Evolutionary conservation across 92 coral and sea anemone species (phyloP), one percentile per base, ranked within the genome.

Genomic region (Porites cylindrica): DNA sequence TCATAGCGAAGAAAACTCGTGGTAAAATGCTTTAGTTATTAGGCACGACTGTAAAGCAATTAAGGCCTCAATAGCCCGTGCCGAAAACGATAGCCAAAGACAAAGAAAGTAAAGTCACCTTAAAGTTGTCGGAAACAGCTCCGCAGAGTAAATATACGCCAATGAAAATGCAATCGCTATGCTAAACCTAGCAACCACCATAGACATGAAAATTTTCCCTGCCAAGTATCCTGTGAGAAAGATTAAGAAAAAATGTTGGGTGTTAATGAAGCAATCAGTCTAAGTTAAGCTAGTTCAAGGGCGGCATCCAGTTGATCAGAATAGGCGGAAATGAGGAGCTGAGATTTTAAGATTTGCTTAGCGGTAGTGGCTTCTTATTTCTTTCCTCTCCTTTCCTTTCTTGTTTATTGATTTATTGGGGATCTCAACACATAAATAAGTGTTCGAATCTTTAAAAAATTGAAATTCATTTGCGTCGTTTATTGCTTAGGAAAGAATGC

Each of bases 111-210:
- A 24, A 60, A 58, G 16, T 69, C 62, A 83, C 87, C 87, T 72
- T 23, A 83, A 62, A 9, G 80, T 65, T 73, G 87, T 83, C 5
- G 87, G 87, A 74, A 83, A 83, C 79, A 83, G 72, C 61, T 83
- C 87, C 14, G 78, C 87, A 23, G 87, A 62, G 47, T 60, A 83
- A 73, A 83, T 62, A 8, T 83, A 73, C 60, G 74, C 80, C 64
- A 75, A 8, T 0, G 68, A 16, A 21, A 83, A 83, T 38, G 87
- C 80, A 6, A 60, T 29, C 14, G 11, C 65, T 8, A n/a, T 29
- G 26, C 71, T 21, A n/a, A 83, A 63, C 64, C 21, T 73, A 0
- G 87, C 87, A 13, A 73, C 63, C 3, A 50, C 62, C 87, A 83
- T 58, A 2, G 78, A 83, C 79, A 83, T 61, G 47, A 83, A 59